Percentiles rank a stretch among this genome's conserved stretches.
Evolutionary conservation across 2,113 vertebrate genomes (phyloP).

Genomic region (Ranitomeya imitator): DNA sequence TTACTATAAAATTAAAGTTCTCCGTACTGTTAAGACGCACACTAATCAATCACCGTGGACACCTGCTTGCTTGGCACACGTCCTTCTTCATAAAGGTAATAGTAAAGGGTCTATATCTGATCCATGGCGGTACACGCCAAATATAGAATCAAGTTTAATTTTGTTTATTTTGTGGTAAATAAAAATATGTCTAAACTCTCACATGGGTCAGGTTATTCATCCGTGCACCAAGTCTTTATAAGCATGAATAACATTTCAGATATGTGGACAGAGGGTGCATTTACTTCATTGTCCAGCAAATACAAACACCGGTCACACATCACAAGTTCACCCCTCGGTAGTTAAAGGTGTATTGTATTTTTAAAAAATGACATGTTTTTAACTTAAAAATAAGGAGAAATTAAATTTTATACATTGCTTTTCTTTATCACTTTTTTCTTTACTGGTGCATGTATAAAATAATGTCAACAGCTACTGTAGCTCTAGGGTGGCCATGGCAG

Average conservation of each 20-base stretch:
- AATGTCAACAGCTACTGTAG: background rate
- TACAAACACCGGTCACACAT: background rate
- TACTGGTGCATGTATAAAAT: background rate
- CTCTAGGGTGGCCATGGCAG: background rate
- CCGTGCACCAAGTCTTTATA: background rate
- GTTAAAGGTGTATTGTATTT: background rate
- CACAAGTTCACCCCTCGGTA: background rate
- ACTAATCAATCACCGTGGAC: background rate
- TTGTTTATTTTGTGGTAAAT: conserved; percentile 22
- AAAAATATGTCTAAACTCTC: conserved; percentile 13
- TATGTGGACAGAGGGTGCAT: background rate
- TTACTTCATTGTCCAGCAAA: background rate
- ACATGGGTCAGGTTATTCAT: background rate
- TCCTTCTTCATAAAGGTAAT: background rate
- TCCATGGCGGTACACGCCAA: background rate
- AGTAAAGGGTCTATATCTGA: background rate
- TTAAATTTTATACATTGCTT: background rate
- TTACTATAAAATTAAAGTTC: background rate
- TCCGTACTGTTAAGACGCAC: background rate
- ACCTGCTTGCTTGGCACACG: background rate
- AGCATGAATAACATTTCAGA: background rate
- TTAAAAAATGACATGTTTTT: background rate
- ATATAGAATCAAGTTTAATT: conserved; percentile 9
- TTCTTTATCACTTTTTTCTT: background rate
- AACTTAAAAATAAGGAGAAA: background rate